Conservation (phyloP, 2,888 invertebrate species). For the Morpho deidamia region DNA sequence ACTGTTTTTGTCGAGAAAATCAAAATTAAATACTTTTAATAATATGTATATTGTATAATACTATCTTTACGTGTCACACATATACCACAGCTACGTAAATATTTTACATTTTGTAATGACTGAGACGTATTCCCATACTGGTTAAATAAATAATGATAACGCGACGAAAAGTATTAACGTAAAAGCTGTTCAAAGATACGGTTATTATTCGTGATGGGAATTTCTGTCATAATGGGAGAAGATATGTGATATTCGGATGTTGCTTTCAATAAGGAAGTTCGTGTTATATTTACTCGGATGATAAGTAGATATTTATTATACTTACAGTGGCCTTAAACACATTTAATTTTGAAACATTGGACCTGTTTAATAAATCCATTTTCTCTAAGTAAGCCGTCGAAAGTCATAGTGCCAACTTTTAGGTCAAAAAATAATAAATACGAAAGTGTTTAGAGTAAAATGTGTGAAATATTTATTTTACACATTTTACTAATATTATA, state of each 20-base stretch:
- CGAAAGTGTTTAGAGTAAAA: too few relatives aligned
- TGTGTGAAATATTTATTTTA: too few relatives aligned
- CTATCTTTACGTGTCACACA: too few relatives aligned
- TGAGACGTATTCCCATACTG: not conserved
- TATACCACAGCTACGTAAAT: not conserved
- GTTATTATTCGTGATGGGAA: conserved; percentile 5
- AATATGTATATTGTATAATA: too few relatives aligned
- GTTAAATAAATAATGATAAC: not conserved
- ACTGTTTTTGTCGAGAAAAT: too few relatives aligned
- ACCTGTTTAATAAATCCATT: too few relatives aligned
- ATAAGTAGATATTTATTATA: not conserved
- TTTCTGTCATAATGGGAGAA: not conserved
- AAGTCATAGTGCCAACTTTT: too few relatives aligned
- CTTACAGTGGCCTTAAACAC: not conserved
- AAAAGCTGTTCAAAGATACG: conserved; percentile 4
- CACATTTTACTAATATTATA: too few relatives aligned
- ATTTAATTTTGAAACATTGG: too few relatives aligned
- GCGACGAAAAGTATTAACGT: not conserved
- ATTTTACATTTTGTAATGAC: not conserved
- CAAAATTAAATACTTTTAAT: too few relatives aligned
- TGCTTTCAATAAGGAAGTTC: not conserved
- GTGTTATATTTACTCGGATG: not conserved
- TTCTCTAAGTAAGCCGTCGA: too few relatives aligned
- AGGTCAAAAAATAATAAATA: too few relatives aligned
- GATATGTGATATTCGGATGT: conserved; percentile 4